A percentile compares a stretch with the other conserved stretches of the same genome.
Evolutionary conservation across 2,888 invertebrate species (phyloP).

Genomic region (Oxyscelio sp.): DNA sequence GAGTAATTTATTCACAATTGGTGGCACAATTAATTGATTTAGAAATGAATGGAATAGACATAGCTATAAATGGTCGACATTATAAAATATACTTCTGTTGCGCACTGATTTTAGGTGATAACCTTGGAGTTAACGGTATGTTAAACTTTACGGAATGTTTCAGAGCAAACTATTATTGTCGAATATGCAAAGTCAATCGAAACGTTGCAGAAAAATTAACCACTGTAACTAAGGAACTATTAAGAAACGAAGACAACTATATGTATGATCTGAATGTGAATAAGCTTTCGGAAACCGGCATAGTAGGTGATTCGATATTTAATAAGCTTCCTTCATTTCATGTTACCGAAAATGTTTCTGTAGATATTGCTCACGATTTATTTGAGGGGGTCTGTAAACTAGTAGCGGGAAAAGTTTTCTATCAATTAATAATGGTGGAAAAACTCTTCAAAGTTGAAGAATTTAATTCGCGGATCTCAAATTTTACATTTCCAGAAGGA

Average conservation of each 20-base stretch:
- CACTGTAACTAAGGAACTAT: neutral
- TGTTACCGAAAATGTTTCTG: slow-evolving; percentile 60
- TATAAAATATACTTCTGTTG: slow-evolving; percentile 12
- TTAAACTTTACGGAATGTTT: slow-evolving; percentile 15
- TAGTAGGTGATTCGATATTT: slow-evolving; percentile 36
- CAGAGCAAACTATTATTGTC: slow-evolving; percentile 3
- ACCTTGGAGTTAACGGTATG: slow-evolving; percentile 13
- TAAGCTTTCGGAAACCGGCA: neutral
- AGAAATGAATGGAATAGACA: slow-evolving; percentile 48
- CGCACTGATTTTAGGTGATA: slow-evolving; percentile 20
- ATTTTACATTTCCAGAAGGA: slow-evolving; percentile 35
- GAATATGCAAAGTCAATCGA: slow-evolving; percentile 49
- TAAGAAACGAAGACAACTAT: slow-evolving; percentile 2
- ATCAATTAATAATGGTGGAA: slow-evolving; percentile 12
- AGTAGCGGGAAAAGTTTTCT: slow-evolving; percentile 9
- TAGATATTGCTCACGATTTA: slow-evolving; percentile 74
- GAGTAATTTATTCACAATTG: slow-evolving; percentile 37
- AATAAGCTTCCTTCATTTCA: slow-evolving; percentile 59
- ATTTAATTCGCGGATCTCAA: slow-evolving; percentile 17
- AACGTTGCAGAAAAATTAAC: too few species aligned
- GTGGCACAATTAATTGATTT: slow-evolving; percentile 56
- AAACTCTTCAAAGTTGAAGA: slow-evolving; percentile 20
- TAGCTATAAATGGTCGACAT: slow-evolving; percentile 2
- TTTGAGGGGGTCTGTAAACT: slow-evolving; percentile 71
- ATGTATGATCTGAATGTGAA: neutral